Conservation (phyloP, 2,888 invertebrate genomes). For the Orthosia incerta region DNA sequence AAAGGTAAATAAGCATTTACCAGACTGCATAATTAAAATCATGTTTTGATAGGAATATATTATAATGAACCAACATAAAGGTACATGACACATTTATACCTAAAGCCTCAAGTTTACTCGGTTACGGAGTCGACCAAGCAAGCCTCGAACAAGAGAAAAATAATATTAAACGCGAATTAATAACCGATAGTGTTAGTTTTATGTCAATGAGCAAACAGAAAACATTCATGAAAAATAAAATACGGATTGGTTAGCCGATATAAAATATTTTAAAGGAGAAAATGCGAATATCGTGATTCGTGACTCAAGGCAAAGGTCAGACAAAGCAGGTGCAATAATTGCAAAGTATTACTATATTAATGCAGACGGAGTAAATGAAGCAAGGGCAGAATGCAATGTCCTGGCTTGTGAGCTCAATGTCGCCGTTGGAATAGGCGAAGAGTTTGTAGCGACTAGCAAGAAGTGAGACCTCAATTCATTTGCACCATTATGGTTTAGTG, state of each 20-base stretch:
- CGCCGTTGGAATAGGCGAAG: constrained; percentile 16
- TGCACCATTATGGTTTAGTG: constrained; percentile 28
- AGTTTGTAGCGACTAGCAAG: background rate
- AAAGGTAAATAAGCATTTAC: constrained; percentile 47
- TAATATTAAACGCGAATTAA: constrained; percentile 23
- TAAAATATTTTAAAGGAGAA: constrained; percentile 51
- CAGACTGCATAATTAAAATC: constrained; percentile 4
- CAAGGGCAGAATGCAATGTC: constrained; percentile 53
- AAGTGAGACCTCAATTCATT: constrained; percentile 17
- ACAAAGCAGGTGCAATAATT: constrained; percentile 60
- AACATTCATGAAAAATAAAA: constrained; percentile 29
- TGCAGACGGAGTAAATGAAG: constrained; percentile 41
- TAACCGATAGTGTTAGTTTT: constrained; percentile 36
- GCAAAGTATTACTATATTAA: constrained; percentile 50
- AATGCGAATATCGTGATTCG: constrained; percentile 68
- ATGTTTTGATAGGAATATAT: constrained; percentile 23
- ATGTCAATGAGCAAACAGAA: constrained; percentile 36
- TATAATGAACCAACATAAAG: constrained; percentile 25
- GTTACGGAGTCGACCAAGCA: background rate
- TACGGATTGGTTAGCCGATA: constrained; percentile 33
- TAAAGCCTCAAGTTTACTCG: constrained; percentile 9
- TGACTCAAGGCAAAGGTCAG: constrained; percentile 66
- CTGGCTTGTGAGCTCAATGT: constrained; percentile 36
- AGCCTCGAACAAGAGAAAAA: constrained; percentile 17
- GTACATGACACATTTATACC: constrained; percentile 38